These are phyloP conservation scores for Petrocephalus zakoni DNA, from an alignment of 2,113 vertebrate genomes.

Conservation along the genomic window DNA sequence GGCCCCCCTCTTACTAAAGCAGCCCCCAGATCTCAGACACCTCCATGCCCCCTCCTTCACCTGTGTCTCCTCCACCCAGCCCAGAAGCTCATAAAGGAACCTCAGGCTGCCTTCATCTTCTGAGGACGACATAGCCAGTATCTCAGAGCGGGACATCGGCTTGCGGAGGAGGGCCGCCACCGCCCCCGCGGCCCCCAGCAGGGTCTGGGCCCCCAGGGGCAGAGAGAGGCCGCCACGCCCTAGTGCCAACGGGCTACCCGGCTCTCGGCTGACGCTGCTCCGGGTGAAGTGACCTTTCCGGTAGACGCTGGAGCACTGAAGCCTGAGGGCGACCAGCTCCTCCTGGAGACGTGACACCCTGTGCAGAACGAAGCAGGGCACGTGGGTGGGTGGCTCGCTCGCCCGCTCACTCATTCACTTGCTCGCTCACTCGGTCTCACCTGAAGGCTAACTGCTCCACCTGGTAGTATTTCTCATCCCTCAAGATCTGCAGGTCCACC, in stretches of 20 bases:
- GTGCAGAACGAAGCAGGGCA: neutral
- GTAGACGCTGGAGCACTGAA: slow-evolving; percentile 89
- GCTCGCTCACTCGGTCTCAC: slow-evolving; percentile 49
- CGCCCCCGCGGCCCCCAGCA: slow-evolving; percentile 57
- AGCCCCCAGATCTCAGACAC: neutral
- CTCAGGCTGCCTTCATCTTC: slow-evolving; percentile 92
- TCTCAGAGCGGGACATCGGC: slow-evolving; percentile 80
- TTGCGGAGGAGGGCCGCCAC: slow-evolving; percentile 77
- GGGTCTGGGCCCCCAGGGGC: slow-evolving; percentile 51
- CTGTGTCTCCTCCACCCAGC: slow-evolving; percentile 97
- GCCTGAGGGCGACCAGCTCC: slow-evolving; percentile 83
- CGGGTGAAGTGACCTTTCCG: slow-evolving; percentile 83
- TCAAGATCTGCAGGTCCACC: slow-evolving; percentile 82
- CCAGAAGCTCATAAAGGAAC: slow-evolving; percentile 92
- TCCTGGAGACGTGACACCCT: slow-evolving; percentile 87
- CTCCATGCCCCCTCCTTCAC: slow-evolving; percentile 43
- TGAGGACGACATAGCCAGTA: slow-evolving; percentile 88
- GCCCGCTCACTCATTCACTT: neutral
- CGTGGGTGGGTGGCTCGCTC: neutral
- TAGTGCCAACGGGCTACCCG: slow-evolving; percentile 42
- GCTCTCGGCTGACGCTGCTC: slow-evolving; percentile 56
- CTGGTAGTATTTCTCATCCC: slow-evolving; percentile 90
- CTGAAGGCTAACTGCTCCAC: slow-evolving; percentile 93
- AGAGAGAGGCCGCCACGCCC: slow-evolving; percentile 66
- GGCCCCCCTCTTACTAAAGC: neutral